Percentiles rank a stretch among this genome's conserved stretches.
These are phyloP conservation scores for Leptura quadrifasciata DNA, from an alignment of 2,888 invertebrate genomes.

Conservation along the genomic window DNA sequence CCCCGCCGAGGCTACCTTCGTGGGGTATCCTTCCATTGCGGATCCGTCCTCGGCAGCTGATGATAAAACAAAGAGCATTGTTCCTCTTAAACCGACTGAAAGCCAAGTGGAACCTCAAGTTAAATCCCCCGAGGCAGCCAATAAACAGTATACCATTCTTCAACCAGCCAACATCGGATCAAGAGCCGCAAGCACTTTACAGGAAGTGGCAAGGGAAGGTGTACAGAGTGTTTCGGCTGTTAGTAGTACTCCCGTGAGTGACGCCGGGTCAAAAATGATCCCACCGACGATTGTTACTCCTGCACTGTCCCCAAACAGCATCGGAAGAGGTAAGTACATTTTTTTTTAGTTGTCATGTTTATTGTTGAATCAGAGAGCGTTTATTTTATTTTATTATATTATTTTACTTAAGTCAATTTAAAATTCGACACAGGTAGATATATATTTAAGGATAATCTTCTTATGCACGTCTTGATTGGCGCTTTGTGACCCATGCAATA, in stretches of 20 bases:
- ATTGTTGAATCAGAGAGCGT: too few species aligned
- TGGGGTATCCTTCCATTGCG: conserved; percentile 79
- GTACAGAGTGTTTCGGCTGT: conserved; percentile 77
- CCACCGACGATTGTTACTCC: conserved; percentile 68
- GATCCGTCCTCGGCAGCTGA: conserved; percentile 70
- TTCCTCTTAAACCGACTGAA: conserved; percentile 72
- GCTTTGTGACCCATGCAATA: too few species aligned
- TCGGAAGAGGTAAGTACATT: conserved; percentile 82
- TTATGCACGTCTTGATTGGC: too few species aligned
- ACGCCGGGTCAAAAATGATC: conserved; percentile 69
- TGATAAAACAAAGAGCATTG: conserved; percentile 73
- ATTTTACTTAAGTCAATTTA: too few species aligned
- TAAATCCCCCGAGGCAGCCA: conserved; percentile 74
- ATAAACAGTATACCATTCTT: conserved; percentile 91
- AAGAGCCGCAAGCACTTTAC: conserved; percentile 87
- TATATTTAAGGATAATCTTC: too few species aligned
- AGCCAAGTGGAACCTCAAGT: conserved; percentile 63
- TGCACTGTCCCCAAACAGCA: conserved; percentile 85
- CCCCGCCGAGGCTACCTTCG: conserved; percentile 84
- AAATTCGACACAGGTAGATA: too few species aligned
- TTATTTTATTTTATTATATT: too few species aligned
- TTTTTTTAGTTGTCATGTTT: not conserved
- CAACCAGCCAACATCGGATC: conserved; percentile 90
- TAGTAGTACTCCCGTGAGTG: conserved; percentile 65
- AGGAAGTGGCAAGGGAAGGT: conserved; percentile 82